These are phyloP conservation scores for Delphinapterus leucas DNA, from an alignment of 2,113 vertebrate genomes.

Conservation along the genomic window DNA sequence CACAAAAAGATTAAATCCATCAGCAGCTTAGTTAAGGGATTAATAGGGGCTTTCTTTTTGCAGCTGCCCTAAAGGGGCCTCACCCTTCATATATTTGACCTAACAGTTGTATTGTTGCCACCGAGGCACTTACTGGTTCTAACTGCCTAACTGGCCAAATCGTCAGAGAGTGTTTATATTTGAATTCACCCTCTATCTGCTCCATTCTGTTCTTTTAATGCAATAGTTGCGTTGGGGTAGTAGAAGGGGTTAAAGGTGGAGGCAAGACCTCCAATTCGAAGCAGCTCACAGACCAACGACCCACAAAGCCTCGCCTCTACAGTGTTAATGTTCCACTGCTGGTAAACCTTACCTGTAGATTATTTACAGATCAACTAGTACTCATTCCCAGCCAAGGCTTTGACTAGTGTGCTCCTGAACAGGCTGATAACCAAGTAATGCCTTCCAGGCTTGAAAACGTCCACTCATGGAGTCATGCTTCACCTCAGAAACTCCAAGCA, in stretches of 20 bases:
- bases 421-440: neutral
- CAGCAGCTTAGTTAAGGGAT: constrained; percentile 78
- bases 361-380: constrained; percentile 33
- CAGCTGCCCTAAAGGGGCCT: constrained; percentile 79
- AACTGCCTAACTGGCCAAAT: constrained; percentile 20
- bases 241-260: constrained; percentile 23
- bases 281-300: constrained; percentile 68
- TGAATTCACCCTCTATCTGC: constrained; percentile 33
- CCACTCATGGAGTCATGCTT: neutral
- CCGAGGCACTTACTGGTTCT: neutral
- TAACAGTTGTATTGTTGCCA: constrained; percentile 68
- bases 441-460: neutral
- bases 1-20: constrained; percentile 35
- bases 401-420: neutral
- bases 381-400: neutral
- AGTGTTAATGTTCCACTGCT: constrained; percentile 84
- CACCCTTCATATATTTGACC: constrained; percentile 77
- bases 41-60: constrained; percentile 72
- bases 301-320: constrained; percentile 62
- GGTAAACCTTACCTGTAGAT: constrained; percentile 47
- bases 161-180: neutral
- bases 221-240: neutral
- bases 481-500: neutral
- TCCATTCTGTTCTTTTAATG: neutral
- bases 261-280: constrained; percentile 60